Percentiles rank a stretch among this genome's conserved stretches.
phyloP scores from a whole-genome alignment of 35 echinoderm and acorn worm species.

The Eucidaris tribuloides region DNA sequence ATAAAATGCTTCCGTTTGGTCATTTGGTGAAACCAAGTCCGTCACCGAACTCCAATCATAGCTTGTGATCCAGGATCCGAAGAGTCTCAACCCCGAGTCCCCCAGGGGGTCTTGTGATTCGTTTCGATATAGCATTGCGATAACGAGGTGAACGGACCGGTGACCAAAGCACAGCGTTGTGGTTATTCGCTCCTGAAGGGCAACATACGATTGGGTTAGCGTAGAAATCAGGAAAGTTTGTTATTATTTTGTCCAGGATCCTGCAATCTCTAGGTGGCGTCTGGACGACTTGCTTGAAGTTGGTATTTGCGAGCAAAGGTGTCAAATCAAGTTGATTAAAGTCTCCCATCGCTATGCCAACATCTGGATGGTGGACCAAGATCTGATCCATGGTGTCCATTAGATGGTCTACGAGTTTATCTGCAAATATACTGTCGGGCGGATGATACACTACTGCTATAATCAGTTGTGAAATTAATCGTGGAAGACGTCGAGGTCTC shows the following conservation, averaged over 20 bases:
- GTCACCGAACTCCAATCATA: slow-evolving; percentile 45
- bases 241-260: slow-evolving; percentile 52
- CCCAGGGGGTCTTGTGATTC: background rate
- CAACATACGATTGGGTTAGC: background rate
- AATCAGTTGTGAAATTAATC: slow-evolving; percentile 13
- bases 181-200: slow-evolving; percentile 50
- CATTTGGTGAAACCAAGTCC: background rate
- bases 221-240: slow-evolving; percentile 42
- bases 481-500: slow-evolving; percentile 35
- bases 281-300: slow-evolving; percentile 35
- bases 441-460: slow-evolving; percentile 26
- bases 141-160: background rate
- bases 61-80: slow-evolving; percentile 52
- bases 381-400: slow-evolving; percentile 39
- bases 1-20: slow-evolving; percentile 36
- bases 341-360: slow-evolving; percentile 49
- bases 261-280: slow-evolving; percentile 1
- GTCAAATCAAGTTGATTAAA: slow-evolving; percentile 45
- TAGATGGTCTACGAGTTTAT: slow-evolving; percentile 46
- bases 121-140: background rate
- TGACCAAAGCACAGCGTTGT: slow-evolving; percentile 37
- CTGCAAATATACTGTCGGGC: slow-evolving; percentile 11
- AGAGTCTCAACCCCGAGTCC: slow-evolving; percentile 9
- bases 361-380: slow-evolving; percentile 1
- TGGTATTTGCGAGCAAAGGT: background rate